phyloP scores from a whole-genome alignment of 2,113 vertebrate species.

The Phylloscopus trochilus region DNA sequence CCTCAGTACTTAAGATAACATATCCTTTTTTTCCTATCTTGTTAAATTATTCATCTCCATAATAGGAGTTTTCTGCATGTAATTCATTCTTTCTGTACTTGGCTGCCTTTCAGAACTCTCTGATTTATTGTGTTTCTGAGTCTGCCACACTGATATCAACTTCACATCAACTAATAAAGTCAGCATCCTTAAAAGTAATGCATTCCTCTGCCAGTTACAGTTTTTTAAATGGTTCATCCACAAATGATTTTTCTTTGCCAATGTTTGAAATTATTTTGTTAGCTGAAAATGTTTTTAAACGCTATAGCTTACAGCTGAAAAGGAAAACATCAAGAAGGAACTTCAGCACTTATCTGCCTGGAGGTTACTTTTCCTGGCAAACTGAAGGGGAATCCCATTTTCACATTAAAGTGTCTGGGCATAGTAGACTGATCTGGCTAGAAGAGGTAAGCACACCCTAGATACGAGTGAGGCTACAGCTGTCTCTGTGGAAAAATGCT shows the following conservation, averaged over 20 bases:
- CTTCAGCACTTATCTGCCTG: neutral
- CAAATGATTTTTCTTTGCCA: neutral
- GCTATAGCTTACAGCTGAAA: neutral
- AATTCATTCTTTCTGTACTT: neutral
- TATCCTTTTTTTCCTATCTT: neutral
- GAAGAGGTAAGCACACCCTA: neutral
- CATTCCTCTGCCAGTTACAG: neutral
- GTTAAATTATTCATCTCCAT: slow-evolving; percentile 36
- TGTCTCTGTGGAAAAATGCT: neutral
- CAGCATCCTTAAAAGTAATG: neutral
- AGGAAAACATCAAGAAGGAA: neutral
- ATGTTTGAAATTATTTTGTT: neutral
- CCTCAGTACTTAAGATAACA: neutral
- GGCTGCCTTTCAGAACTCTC: neutral
- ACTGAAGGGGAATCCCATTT: neutral
- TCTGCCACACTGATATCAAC: neutral
- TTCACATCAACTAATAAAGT: neutral
- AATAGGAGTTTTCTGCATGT: slow-evolving; percentile 19
- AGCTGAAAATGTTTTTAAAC: neutral
- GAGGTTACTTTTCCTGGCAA: neutral
- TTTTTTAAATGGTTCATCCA: neutral
- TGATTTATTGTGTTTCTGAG: neutral
- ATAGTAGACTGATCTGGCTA: neutral
- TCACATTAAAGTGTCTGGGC: neutral
- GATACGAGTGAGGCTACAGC: neutral